Evolutionary conservation across 1,140 invertebrate genomes (phyloP), one percentile per base, ranked within the genome.

Genomic region (Drosophila grimshawi): DNA sequence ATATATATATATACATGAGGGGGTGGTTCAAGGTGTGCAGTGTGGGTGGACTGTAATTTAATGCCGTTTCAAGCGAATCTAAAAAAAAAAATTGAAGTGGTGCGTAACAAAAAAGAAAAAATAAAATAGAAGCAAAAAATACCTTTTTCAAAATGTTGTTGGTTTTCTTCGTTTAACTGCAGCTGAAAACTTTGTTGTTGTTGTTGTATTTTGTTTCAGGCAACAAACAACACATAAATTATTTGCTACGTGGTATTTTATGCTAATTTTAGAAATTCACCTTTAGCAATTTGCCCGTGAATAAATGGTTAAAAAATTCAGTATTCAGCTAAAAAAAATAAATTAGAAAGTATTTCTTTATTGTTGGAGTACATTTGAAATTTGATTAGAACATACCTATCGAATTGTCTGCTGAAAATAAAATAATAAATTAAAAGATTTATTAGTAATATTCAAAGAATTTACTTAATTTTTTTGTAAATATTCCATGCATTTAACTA

Each of bases 11-110:
- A 19, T 19, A 19, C 1, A 19, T 0, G 19, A 8, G 55, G 61
- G 33, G 33, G n/a, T 41, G 37, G 33, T 37, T 35, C 3, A 27
- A n/a, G 2, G 35, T 4, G 35, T 33, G 30, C 53, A 29, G 61
- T 59, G 52, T 62, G 56, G 66, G 49, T 67, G 74, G 39, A 27
- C 35, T 59, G 76, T 67, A 88, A 82, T 68, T 69, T 69, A 77
- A 86, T 63, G 68, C 72, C 72, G 55, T 48, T 81, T 69, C 73
- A 77, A 70, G 74, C 69, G 43, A 56, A 30, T 71, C 62, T 41
- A 45, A 62, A 72, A 79, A 68, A 70, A 19, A 72, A 79, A 68
- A 70, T 63, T 53, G 62, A 81, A 78, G 68, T 78, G 53, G 69
- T 73, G 73, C 67, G 55, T 69, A 55, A 66, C 19, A 19, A 19